A percentile compares a stretch with the other conserved stretches of the same genome.
phyloP scores from a whole-genome alignment of 1,140 invertebrate genomes.

The Tribolium madens region DNA sequence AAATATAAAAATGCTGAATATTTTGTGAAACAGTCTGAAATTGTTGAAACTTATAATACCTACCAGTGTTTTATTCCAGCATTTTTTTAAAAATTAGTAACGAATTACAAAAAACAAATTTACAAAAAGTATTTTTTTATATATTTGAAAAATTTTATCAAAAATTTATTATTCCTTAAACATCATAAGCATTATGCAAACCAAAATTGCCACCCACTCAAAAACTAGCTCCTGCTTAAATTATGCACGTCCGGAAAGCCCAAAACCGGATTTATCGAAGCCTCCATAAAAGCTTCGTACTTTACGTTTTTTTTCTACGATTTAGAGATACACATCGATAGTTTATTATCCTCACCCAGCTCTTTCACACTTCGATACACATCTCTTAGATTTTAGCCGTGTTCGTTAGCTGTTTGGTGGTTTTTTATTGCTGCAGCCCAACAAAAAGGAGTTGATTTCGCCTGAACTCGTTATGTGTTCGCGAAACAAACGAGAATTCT shows the following conservation, averaged over 20 bases:
- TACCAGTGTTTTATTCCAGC: no score
- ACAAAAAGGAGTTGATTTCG: conserved; percentile 29
- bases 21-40: no score
- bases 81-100: no score
- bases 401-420: conserved; percentile 34
- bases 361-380: conserved; percentile 37
- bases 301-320: conserved; percentile 24
- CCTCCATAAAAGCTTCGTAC: conserved; percentile 29
- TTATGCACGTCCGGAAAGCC: conserved; percentile 17
- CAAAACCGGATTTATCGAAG: conserved; percentile 26
- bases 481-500: neutral
- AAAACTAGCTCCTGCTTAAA: neutral
- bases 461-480: conserved; percentile 1
- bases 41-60: no score
- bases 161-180: no score
- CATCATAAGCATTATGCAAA: neutral
- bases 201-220: neutral
- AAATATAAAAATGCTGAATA: no score
- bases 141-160: no score
- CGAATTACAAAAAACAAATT: no score
- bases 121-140: no score
- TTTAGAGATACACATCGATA: conserved; percentile 25
- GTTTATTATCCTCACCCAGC: conserved; percentile 29
- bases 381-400: conserved; percentile 31
- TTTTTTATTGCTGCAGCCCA: conserved; percentile 27